These are phyloP conservation scores for Cephalopholis sonnerati DNA, from an alignment of 2,113 vertebrate genomes.

Conservation along the genomic window DNA sequence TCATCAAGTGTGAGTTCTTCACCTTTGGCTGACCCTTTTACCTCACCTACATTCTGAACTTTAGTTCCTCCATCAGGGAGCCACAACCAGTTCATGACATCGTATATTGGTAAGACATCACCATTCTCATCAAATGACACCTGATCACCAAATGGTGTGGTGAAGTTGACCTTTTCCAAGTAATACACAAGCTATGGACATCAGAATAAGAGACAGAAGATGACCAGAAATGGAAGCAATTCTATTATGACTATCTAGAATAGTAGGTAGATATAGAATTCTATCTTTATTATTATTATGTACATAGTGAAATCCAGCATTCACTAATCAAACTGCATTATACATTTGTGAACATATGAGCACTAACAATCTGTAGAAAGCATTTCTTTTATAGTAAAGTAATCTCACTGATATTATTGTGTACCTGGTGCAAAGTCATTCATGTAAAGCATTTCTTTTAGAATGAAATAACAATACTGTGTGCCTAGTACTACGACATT, in stretches of 20 bases:
- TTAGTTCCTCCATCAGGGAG: too few relatives aligned
- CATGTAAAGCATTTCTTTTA: too few relatives aligned
- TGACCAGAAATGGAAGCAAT: neutral
- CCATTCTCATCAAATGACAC: too few relatives aligned
- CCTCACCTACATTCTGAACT: too few relatives aligned
- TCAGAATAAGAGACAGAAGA: neutral
- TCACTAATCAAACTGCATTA: neutral
- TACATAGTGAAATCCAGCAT: neutral
- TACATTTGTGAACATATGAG: neutral
- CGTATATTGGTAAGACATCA: too few relatives aligned
- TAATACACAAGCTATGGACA: slow-evolving; percentile 73
- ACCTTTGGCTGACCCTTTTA: too few relatives aligned
- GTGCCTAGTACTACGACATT: too few relatives aligned
- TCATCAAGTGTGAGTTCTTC: too few relatives aligned
- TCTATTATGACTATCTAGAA: neutral
- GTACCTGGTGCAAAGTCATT: neutral
- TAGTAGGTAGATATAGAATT: too few relatives aligned
- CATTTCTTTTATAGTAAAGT: neutral
- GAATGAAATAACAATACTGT: too few relatives aligned
- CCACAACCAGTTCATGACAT: too few relatives aligned
- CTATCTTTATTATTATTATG: too few relatives aligned
- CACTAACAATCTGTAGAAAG: neutral
- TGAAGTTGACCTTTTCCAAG: slow-evolving; percentile 78
- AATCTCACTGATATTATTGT: neutral
- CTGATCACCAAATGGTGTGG: slow-evolving; percentile 41